Percentiles rank a stretch among this genome's conserved stretches.
phyloP scores from a whole-genome alignment of 2,888 invertebrate genomes.

The Macrophya alboannulata region DNA sequence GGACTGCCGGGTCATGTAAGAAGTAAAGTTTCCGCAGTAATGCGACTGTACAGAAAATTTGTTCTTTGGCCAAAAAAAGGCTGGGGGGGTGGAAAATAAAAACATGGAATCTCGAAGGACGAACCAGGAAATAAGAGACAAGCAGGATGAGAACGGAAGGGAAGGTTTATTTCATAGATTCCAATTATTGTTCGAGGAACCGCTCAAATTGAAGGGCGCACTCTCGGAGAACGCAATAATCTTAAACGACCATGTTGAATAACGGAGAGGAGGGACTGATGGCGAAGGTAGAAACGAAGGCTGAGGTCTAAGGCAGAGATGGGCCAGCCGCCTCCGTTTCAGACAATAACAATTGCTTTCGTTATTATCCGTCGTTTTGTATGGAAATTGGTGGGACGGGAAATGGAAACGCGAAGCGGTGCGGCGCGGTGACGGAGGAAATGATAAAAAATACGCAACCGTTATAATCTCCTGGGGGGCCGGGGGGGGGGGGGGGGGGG shows the following conservation, averaged over 20 bases:
- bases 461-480: constrained; percentile 13
- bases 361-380: constrained; percentile 58
- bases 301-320: constrained; percentile 29
- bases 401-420: constrained; percentile 33
- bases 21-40: background rate
- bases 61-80: background rate
- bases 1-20: background rate
- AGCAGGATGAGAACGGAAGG: constrained; percentile 30
- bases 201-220: constrained; percentile 60
- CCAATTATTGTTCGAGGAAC: constrained; percentile 55
- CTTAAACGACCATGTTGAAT: constrained; percentile 61
- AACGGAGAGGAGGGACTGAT: constrained; percentile 54
- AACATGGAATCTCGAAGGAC: background rate
- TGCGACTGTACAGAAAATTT: constrained; percentile 10
- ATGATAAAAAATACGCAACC: constrained; percentile 40
- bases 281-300: background rate
- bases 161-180: constrained; percentile 55
- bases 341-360: constrained; percentile 58
- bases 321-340: constrained; percentile 42
- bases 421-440: constrained; percentile 14
- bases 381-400: constrained; percentile 55
- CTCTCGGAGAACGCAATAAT: constrained; percentile 58
- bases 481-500: background rate
- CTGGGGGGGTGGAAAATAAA: no score
- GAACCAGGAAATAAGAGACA: constrained; percentile 25